phyloP scores from a whole-genome alignment of 2,797 vertebrate genomes.

The Cephalopachus bancanus region DNA sequence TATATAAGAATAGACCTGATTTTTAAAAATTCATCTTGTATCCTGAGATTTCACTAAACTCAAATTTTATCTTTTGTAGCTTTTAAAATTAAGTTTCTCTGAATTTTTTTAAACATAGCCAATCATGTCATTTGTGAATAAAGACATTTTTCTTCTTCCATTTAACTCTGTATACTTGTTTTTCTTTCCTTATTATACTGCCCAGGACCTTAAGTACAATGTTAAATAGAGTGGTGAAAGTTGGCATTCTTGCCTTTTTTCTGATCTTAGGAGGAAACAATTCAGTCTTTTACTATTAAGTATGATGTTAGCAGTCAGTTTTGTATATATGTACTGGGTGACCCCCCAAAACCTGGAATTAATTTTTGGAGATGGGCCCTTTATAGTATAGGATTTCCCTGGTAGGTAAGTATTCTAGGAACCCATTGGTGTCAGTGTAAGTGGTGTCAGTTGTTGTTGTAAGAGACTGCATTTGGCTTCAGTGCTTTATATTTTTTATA shows the following conservation, averaged over 20 bases:
- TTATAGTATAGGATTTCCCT: too few relatives aligned
- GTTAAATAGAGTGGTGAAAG: background rate
- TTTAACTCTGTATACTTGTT: background rate
- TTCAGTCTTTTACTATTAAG: background rate
- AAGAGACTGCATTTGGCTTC: too few relatives aligned
- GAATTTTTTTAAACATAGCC: background rate
- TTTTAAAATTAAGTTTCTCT: background rate
- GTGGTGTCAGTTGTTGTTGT: too few relatives aligned
- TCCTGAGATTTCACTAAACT: background rate
- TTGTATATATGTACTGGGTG: background rate
- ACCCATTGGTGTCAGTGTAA: too few relatives aligned
- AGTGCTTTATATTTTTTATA: too few relatives aligned
- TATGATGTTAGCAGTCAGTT: background rate
- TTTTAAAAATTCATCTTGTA: background rate
- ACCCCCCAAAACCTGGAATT: too few relatives aligned
- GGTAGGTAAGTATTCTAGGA: too few relatives aligned
- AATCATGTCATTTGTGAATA: background rate
- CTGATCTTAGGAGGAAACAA: background rate
- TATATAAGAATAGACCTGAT: background rate
- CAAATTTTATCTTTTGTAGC: background rate
- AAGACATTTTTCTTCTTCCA: background rate
- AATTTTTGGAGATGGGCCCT: too few relatives aligned
- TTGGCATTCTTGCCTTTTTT: background rate
- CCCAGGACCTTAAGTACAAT: background rate
- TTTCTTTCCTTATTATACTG: background rate